These are phyloP conservation scores for Melipona beecheii DNA, from an alignment of 2,888 invertebrate species.

Conservation along the genomic window DNA sequence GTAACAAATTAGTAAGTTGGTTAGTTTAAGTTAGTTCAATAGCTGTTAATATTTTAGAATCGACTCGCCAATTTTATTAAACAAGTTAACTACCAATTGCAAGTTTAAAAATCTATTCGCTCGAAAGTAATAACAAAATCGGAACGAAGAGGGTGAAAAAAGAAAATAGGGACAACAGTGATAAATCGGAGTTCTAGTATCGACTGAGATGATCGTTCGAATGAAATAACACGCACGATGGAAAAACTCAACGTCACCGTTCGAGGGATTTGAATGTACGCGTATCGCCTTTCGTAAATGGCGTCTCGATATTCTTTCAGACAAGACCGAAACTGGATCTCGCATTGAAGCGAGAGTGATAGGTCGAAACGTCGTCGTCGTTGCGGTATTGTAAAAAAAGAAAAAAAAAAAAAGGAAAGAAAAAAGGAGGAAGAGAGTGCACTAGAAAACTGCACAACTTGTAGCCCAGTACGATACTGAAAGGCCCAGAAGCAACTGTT, in stretches of 20 bases:
- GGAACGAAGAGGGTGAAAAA: neutral
- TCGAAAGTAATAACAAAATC: no score
- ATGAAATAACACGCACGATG: neutral
- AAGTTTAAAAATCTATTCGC: no score
- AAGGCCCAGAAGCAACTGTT: no score
- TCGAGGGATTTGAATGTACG: constrained; percentile 34
- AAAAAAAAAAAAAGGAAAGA: neutral
- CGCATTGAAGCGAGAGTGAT: constrained; percentile 69
- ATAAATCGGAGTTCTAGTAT: neutral
- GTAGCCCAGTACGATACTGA: no score
- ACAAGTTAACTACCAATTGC: no score
- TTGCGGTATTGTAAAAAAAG: constrained; percentile 45
- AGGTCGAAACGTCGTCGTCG: constrained; percentile 43
- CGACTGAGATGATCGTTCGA: neutral
- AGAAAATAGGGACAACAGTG: neutral
- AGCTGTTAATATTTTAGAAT: no score
- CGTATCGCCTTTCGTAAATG: constrained; percentile 64
- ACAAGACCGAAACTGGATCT: constrained; percentile 68
- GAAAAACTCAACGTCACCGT: constrained; percentile 18
- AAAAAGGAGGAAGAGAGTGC: constrained; percentile 8
- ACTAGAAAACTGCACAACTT: no score
- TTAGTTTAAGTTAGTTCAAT: no score
- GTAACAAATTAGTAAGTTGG: no score
- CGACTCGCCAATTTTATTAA: no score
- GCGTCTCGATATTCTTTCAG: constrained; percentile 49